Base-by-base conservation (phyloP, 2,888 invertebrate genomes). In the Holacanthella duospinosa region DNA sequence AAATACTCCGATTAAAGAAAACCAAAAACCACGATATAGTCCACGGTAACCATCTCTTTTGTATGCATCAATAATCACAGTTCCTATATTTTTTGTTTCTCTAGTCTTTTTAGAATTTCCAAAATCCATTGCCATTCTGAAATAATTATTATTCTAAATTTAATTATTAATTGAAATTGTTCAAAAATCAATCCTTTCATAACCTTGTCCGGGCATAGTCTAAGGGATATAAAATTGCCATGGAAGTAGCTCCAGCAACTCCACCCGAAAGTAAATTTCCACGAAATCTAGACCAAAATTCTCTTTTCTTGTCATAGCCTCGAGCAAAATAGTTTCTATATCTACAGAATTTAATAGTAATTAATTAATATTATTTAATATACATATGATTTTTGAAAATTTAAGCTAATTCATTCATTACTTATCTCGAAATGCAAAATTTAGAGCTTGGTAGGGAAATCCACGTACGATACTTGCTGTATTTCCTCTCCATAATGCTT, bases 381-480 rank as follows among this genome's bases (percentile, higher is more conserved):
- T n/a, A n/a, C n/a, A n/a, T n/a, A 28, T 4, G 9, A 57, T 57
- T 29, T 53, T 29, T 36, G 36, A 28, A 60, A 43, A 24, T 55
- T 36, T 12, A 27, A 16, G 6, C 53, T 57, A n/a, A n/a, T n/a
- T n/a, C n/a, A n/a, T n/a, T n/a, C n/a, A n/a, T n/a, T 61, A 70
- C 68, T 60, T 60, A 43, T 70, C 68, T 61, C 65, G 66, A 21
- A 68, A 54, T 12, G 68, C 62, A 66, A 70, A 70, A 59, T 68
- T 70, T 2, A 70, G 54, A 4, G 70, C 68, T 62, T 66, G 66
- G 28, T 68, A 67, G 4, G 68, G 68, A 59, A 70, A 68, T 43
- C 64, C 62, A 25, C 70, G 59, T 6, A 66, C 2, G 25, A 68
- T 63, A 44, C 59, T 56, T 1, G 67, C 67, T 12, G 21, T 25